A percentile compares a stretch with the other conserved stretches of the same genome.
Conservation (phyloP, 2,888 invertebrate genomes). For the Clusia tigrina region DNA sequence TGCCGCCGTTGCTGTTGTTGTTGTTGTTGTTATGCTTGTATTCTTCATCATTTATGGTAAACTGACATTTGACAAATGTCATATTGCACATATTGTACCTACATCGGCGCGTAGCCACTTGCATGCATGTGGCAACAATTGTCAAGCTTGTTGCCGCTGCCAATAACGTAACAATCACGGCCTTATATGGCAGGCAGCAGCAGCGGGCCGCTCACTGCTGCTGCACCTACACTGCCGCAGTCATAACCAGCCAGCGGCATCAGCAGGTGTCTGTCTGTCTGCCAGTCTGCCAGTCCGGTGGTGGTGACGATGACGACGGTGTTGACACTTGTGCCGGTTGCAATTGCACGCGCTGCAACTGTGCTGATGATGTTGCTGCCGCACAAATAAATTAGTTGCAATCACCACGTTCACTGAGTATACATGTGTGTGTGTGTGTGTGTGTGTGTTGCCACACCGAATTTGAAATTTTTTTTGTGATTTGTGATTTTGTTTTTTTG, state of each 20-base stretch:
- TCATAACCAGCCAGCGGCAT: conserved; percentile 24
- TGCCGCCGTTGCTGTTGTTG: conserved; percentile 2
- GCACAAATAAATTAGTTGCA: background rate
- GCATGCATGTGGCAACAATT: background rate
- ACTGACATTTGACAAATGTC: conserved; percentile 54
- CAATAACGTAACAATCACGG: background rate
- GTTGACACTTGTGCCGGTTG: background rate
- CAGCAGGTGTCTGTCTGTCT: background rate
- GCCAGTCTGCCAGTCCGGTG: too few relatives aligned
- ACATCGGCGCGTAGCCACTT: conserved; percentile 10
- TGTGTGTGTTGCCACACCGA: too few relatives aligned
- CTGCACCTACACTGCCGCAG: conserved; percentile 22
- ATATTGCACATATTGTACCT: conserved; percentile 44
- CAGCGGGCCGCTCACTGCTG: conserved; percentile 10
- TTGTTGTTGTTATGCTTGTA: conserved; percentile 22
- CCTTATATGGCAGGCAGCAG: background rate
- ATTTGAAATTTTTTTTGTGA: too few relatives aligned
- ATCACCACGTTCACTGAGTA: background rate
- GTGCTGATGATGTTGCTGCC: too few relatives aligned
- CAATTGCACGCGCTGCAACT: background rate
- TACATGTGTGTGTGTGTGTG: too few relatives aligned
- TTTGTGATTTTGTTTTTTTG: too few relatives aligned
- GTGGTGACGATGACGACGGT: conserved; percentile 30
- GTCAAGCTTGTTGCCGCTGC: background rate
- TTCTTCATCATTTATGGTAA: conserved; percentile 42